These are phyloP conservation scores for Drosophila rhopaloa DNA, from an alignment of 1,140 invertebrate genomes.

Conservation along the genomic window DNA sequence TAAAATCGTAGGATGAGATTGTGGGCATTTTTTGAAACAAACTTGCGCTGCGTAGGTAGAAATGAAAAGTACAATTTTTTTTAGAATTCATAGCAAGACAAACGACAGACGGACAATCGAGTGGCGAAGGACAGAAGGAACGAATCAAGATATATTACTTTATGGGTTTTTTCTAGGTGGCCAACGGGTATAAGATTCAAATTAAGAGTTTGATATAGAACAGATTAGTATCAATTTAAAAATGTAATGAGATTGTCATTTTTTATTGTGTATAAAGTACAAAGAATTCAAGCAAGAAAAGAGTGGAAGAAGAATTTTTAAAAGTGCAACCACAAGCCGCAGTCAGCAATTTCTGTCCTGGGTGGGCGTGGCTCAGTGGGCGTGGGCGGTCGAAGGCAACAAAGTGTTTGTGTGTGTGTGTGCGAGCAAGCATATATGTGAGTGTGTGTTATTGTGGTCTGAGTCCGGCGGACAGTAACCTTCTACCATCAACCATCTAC, in stretches of 20 bases:
- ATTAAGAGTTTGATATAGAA: too few species aligned
- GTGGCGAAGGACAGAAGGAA: too few species aligned
- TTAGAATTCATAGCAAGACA: too few species aligned
- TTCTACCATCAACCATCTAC: slow-evolving; percentile 24
- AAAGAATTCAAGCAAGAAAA: slow-evolving; percentile 12
- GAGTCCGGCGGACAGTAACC: slow-evolving; percentile 57
- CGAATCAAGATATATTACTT: too few species aligned
- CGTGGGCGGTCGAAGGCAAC: slow-evolving; percentile 24
- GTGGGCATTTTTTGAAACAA: too few species aligned
- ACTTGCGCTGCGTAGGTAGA: too few species aligned
- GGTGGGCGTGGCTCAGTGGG: slow-evolving; percentile 44
- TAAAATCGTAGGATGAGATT: too few species aligned
- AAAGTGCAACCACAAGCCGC: slow-evolving; percentile 62
- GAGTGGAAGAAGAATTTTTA: too few species aligned
- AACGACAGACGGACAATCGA: too few species aligned
- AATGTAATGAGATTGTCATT: background rate
- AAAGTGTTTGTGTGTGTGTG: slow-evolving; percentile 27
- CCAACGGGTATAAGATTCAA: too few species aligned
- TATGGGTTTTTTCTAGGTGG: too few species aligned
- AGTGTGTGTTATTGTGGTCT: slow-evolving; percentile 39
- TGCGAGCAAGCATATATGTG: background rate
- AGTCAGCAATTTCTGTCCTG: slow-evolving; percentile 72
- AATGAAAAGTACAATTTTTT: too few species aligned
- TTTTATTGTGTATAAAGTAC: slow-evolving; percentile 2
- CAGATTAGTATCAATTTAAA: background rate